Evolutionary conservation across 2,888 invertebrate genomes (phyloP).

Genomic region (Orthosia gracilis): DNA sequence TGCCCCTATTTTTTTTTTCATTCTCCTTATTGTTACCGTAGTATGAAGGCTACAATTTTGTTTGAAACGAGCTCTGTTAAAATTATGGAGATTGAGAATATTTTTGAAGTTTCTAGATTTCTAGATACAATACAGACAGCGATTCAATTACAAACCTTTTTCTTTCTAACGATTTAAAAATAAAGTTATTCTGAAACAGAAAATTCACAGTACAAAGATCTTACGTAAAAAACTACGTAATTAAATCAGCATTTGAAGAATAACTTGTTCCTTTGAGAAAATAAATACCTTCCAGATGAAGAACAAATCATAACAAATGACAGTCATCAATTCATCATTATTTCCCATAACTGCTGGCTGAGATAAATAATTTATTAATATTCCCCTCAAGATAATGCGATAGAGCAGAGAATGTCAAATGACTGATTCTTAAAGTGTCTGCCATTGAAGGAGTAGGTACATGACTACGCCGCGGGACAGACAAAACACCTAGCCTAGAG

Average conservation of each 20-base stretch:
- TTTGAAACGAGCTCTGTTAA: neutral
- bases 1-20: too few relatives aligned
- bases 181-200: neutral
- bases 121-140: neutral
- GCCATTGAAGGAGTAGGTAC: constrained; percentile 38
- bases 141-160: constrained; percentile 4
- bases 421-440: constrained; percentile 50
- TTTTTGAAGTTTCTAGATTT: constrained; percentile 1
- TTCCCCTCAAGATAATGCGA: constrained; percentile 7
- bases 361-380: constrained; percentile 4
- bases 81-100: neutral
- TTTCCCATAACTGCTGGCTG: neutral
- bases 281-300: constrained; percentile 5
- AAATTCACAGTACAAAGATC: neutral
- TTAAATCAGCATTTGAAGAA: neutral
- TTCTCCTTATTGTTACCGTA: too few relatives aligned
- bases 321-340: neutral
- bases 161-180: neutral
- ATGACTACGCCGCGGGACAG: constrained; percentile 43
- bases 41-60: too few relatives aligned
- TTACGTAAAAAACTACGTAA: neutral
- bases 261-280: neutral
- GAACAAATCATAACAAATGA: constrained; percentile 6
- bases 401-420: constrained; percentile 45
- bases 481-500: constrained; percentile 62